Conservation (phyloP, 2,888 invertebrate species). For the Falcaria lacertinaria region DNA sequence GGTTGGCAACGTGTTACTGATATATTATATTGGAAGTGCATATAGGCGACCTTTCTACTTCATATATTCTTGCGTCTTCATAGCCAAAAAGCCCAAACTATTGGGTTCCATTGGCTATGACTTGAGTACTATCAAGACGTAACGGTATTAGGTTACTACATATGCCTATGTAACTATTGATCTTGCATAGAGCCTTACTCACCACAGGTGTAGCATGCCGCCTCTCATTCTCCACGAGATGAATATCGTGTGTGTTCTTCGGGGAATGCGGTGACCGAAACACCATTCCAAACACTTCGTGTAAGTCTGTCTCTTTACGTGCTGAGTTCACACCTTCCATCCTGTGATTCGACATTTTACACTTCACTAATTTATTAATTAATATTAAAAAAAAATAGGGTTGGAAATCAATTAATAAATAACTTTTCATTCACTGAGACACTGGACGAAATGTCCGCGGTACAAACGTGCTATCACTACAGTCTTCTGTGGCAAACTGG, state of each 20-base stretch:
- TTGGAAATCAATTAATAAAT: not conserved
- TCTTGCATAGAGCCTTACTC: constrained; percentile 16
- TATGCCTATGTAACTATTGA: no score
- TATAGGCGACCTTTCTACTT: no score
- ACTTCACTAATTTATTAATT: not conserved
- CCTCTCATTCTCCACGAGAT: constrained; percentile 33
- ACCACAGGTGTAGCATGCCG: constrained; percentile 25
- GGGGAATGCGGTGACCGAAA: constrained; percentile 46
- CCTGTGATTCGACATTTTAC: constrained; percentile 31
- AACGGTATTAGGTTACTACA: no score
- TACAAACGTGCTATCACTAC: not conserved
- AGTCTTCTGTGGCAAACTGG: not conserved
- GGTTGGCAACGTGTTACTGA: no score
- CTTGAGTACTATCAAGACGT: no score
- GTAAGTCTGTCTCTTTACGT: constrained; percentile 32
- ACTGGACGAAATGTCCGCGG: no score
- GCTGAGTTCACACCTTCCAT: constrained; percentile 34
- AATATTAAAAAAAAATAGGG: not conserved
- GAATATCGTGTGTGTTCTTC: constrained; percentile 26
- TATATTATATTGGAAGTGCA: no score
- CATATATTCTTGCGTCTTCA: no score
- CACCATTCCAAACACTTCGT: constrained; percentile 51
- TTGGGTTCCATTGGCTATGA: no score
- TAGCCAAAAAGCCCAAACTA: no score
- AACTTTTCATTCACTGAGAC: not conserved